phyloP scores from a whole-genome alignment of 2,888 invertebrate species.

The Phrixothrix hirtus region DNA sequence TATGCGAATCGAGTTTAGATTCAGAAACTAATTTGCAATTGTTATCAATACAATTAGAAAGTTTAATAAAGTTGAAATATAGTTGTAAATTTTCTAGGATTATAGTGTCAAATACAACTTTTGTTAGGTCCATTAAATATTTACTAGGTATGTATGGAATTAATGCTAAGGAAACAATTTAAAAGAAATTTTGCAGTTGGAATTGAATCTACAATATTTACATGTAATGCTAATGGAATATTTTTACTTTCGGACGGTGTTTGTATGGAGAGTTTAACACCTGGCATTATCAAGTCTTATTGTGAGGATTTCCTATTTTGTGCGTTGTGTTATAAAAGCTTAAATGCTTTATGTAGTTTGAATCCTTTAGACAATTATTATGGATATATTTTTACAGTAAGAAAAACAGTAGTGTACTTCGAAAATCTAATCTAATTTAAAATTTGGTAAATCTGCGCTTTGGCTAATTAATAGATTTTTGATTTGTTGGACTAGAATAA shows the following conservation, averaged over 20 bases:
- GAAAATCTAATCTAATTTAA: too few species aligned
- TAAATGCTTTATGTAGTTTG: constrained; percentile 45
- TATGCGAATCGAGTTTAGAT: constrained; percentile 48
- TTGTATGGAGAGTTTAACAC: constrained; percentile 46
- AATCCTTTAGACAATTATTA: constrained; percentile 42
- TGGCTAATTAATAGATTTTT: too few species aligned
- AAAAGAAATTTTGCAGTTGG: constrained; percentile 43
- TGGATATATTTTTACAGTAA: constrained; percentile 51
- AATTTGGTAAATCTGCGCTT: too few species aligned
- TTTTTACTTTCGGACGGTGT: constrained; percentile 44
- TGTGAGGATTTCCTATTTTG: constrained; percentile 46
- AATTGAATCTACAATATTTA: constrained; percentile 49
- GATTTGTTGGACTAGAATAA: too few species aligned
- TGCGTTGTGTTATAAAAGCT: constrained; percentile 49
- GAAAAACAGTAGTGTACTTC: too few species aligned
- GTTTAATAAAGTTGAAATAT: constrained; percentile 22
- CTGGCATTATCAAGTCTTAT: constrained; percentile 43
- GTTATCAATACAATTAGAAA: constrained; percentile 36
- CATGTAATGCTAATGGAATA: constrained; percentile 39
- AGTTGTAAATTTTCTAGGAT: constrained; percentile 3
- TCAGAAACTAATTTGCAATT: constrained; percentile 46
- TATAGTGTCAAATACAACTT: constrained; percentile 34
- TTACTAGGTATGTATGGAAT: constrained; percentile 37
- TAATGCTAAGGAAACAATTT: background rate
- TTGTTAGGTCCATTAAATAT: constrained; percentile 49